Evolutionary conservation across 2,113 vertebrate species (phyloP).

Genomic region (Ascaphus truei): DNA sequence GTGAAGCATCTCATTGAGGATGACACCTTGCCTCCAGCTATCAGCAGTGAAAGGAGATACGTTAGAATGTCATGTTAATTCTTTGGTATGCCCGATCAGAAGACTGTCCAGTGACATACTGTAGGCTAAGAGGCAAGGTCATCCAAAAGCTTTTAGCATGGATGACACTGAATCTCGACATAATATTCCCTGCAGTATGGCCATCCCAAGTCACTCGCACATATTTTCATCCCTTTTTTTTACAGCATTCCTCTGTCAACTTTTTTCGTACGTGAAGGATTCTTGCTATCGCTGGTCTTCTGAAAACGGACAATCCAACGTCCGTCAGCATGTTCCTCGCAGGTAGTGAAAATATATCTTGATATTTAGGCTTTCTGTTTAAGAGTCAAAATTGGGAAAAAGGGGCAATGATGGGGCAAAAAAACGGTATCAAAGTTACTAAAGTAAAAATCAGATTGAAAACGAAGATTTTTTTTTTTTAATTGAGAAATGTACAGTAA

Average conservation of each 20-base stretch:
- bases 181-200: not conserved
- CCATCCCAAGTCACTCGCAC: not conserved
- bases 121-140: not conserved
- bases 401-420: too few relatives aligned
- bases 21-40: not conserved
- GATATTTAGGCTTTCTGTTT: too few relatives aligned
- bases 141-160: not conserved
- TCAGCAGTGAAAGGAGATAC: too few relatives aligned
- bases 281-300: not conserved
- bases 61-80: too few relatives aligned
- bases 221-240: not conserved
- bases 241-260: not conserved
- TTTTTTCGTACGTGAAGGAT: not conserved
- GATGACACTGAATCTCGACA: not conserved
- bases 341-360: too few relatives aligned
- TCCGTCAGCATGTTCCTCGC: not conserved
- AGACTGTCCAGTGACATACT: not conserved
- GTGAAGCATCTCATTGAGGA: not conserved
- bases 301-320: not conserved
- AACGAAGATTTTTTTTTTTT: too few relatives aligned
- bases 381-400: too few relatives aligned
- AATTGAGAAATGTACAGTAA: too few relatives aligned
- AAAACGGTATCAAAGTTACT: too few relatives aligned
- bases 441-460: too few relatives aligned
- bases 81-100: not conserved